phyloP scores from a whole-genome alignment of 2,888 invertebrate genomes.

The Hypercompe scribonia region DNA sequence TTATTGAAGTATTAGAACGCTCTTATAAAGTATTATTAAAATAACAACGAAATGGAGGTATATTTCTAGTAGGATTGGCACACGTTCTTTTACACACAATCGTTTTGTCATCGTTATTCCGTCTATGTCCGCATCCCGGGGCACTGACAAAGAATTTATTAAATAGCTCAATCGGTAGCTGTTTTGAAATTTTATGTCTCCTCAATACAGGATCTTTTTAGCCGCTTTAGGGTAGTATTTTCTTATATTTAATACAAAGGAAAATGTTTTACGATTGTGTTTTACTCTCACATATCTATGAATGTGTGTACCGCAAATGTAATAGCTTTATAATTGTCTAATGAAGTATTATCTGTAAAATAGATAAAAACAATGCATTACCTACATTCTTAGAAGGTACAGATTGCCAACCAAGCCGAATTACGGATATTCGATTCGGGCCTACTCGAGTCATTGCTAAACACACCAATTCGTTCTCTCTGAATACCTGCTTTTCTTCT shows the following conservation, averaged over 20 bases:
- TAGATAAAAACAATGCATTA: too few species aligned
- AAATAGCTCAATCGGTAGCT: slow-evolving; percentile 49
- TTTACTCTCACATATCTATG: neutral
- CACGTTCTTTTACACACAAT: slow-evolving; percentile 47
- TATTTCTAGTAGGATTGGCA: slow-evolving; percentile 45
- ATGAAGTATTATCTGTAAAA: neutral
- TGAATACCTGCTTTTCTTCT: too few species aligned
- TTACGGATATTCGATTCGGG: too few species aligned
- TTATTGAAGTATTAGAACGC: slow-evolving; percentile 31
- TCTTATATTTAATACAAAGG: slow-evolving; percentile 4
- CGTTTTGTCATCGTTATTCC: slow-evolving; percentile 48
- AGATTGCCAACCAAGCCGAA: too few species aligned
- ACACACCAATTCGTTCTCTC: too few species aligned
- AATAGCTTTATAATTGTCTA: neutral
- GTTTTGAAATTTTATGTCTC: slow-evolving; percentile 43
- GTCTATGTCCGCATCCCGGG: slow-evolving; percentile 44
- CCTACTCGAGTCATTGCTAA: too few species aligned
- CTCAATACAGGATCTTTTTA: slow-evolving; percentile 29
- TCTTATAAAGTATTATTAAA: slow-evolving; percentile 38
- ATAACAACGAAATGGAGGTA: slow-evolving; percentile 37
- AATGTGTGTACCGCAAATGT: neutral
- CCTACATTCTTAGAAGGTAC: too few species aligned
- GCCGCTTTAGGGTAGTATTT: slow-evolving; percentile 18
- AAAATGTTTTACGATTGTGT: neutral
- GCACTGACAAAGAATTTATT: slow-evolving; percentile 49